Conservation (phyloP, 1,140 invertebrate genomes). For the Drosophila saltans region DNA sequence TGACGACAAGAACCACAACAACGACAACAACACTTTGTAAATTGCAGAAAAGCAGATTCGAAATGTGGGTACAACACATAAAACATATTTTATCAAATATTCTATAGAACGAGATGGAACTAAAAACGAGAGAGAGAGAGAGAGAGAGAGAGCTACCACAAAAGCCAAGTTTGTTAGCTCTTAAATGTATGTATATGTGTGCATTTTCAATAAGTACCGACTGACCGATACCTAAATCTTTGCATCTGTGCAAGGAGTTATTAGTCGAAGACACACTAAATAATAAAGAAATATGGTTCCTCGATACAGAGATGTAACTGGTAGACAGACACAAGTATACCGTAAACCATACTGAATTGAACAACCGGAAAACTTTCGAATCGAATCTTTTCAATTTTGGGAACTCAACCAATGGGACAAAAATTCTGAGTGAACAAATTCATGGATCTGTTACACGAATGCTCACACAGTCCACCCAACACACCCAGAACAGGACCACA, state of each 20-base stretch:
- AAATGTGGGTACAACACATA: conserved; percentile 55
- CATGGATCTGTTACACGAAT: too few species aligned
- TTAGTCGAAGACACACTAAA: too few species aligned
- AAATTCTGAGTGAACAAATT: too few species aligned
- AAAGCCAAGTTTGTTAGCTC: conserved; percentile 7
- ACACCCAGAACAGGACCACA: not conserved
- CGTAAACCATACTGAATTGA: too few species aligned
- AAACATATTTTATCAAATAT: conserved; percentile 74
- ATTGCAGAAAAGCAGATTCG: conserved; percentile 46
- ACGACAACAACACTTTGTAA: conserved; percentile 18
- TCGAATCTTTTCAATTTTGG: too few species aligned
- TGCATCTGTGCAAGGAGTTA: not conserved
- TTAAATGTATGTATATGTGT: not conserved
- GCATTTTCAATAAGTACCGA: not conserved
- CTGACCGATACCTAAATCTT: not conserved
- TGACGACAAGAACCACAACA: conserved; percentile 28
- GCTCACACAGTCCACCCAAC: not conserved
- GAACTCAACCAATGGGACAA: too few species aligned
- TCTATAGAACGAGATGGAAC: conserved; percentile 21
- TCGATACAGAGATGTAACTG: too few species aligned
- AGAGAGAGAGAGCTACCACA: conserved; percentile 1
- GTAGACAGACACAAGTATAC: too few species aligned
- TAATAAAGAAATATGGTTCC: too few species aligned
- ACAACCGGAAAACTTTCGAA: too few species aligned
- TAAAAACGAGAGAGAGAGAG: not conserved